Percentiles rank a stretch among this genome's conserved stretches.
phyloP scores from a whole-genome alignment of 2,113 vertebrate species.

The Herpetotheres cachinnans region DNA sequence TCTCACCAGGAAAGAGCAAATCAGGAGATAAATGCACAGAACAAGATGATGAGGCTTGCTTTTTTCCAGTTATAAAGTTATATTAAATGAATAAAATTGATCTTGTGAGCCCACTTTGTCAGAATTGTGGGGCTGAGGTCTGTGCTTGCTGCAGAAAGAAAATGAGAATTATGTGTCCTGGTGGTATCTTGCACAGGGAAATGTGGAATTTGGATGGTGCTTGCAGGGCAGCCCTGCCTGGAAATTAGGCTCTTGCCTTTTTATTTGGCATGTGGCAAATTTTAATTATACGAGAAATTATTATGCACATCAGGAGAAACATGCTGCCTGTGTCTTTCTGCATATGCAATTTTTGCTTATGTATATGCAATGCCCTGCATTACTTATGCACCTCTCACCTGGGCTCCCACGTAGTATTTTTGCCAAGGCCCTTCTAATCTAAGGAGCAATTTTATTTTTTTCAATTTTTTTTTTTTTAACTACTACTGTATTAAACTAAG shows the following conservation, averaged over 20 bases:
- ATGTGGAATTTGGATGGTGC: rapidly evolving
- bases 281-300: neutral
- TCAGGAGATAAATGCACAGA: neutral
- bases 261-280: neutral
- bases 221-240: neutral
- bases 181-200: neutral
- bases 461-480: neutral
- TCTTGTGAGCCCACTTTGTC: neutral
- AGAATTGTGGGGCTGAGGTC: neutral
- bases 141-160: neutral
- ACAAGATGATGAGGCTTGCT: neutral
- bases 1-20: neutral
- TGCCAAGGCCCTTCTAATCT: neutral
- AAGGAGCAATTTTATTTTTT: neutral
- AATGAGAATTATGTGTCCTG: neutral
- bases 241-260: neutral
- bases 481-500: neutral
- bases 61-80: neutral
- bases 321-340: neutral
- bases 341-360: neutral
- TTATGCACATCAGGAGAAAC: neutral
- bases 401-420: neutral
- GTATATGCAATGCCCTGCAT: no score
- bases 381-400: neutral
- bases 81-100: neutral